Evolutionary conservation across 2,888 invertebrate species (phyloP), one percentile per base, ranked within the genome.

Genomic region (Achlya flavicornis): DNA sequence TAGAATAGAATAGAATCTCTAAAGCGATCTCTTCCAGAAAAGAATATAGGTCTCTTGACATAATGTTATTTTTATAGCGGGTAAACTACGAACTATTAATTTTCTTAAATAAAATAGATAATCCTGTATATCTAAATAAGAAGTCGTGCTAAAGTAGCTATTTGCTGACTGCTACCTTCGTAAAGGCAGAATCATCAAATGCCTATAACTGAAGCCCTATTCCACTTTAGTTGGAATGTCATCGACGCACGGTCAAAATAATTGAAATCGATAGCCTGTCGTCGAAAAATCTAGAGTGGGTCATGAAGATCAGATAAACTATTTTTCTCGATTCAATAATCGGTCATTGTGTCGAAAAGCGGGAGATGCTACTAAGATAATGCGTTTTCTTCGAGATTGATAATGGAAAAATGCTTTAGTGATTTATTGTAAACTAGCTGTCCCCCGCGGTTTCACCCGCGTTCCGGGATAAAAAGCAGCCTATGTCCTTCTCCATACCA

Each of bases 321-420:
- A 85, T 84, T 85, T 86, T 87, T 84, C 79, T 83, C 83, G 83
- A 88, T 88, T 79, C 77, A 74, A 83, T 86, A 87, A 90, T 88
- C 84, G 83, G 73, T 88, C 83, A 85, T 90, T 86, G 87, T 79
- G 79, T 81, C 81, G 74, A 77, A 79, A 78, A 76, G 46, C 77
- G 73, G 70, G 69, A 79, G 79, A 83, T 84, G 82, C 76, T 66
- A 69, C 66, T 69, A 66, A 75, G 85, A 87, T 87, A 85, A 85
- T 77, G 75, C 73, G 72, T 72, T 73, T 75, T 83, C 78, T 78
- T 72, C 69, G 64, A 78, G 75, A 83, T 78, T 79, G 74, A 81
- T 78, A 77, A 73, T 70, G 61, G 70, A 70, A 73, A 74, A 71
- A 77, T 74, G 65, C 69, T 80, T 76, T 78, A 69, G 70, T 73